Base-by-base conservation (phyloP, 2,888 invertebrate species). In the Agrotis segetum region DNA sequence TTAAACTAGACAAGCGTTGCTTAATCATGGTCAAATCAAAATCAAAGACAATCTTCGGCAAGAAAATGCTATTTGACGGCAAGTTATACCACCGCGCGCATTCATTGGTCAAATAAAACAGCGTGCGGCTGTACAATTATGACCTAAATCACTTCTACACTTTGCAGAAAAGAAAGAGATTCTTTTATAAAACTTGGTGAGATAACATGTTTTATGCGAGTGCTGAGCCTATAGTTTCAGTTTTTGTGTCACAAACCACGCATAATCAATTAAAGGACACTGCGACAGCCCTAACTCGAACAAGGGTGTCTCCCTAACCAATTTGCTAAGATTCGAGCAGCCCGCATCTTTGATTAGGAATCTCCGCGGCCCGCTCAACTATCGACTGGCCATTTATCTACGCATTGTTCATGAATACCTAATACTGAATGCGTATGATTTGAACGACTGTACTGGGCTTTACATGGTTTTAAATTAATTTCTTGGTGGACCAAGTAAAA, bases 261-360 rank as follows among this genome's bases (percentile, higher is more conserved):
- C 46, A 21, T 7, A 69, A 52, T 55, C 6, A 49, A 67, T 61
- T 61, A n/a, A 64, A 56, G n/a, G 11, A 1, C 14, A 65, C 40
- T 16, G 66, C 21, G 87, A 7, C 92, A 95, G 75, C 95, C 95
- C 95, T 95, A 86, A n/a, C 17, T 19, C 17, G 52, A 67, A 77
- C 79, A 88, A 87, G 92, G 94, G 91, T 85, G 78, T 81, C 89
- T 91, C 93, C 95, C 95, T 91, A 87, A 88, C 89, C 93, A 95
- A 96, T 96, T 96, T 94, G 94, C 92, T 94, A 96, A 96, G 95
- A 96, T 94, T 93, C 95, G 85, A 85, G 89, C 89, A 87, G 88
- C 95, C 96, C 96, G 96, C 96, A 96, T 96, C 96, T 95, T 95
- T 95, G 95, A 95, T 96, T 95, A 95, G 91, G 89, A 93, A 94